Percentiles rank a stretch among this genome's conserved stretches.
phyloP scores from a whole-genome alignment of 2,888 invertebrate genomes.

The Ecdyonurus torrentis region DNA sequence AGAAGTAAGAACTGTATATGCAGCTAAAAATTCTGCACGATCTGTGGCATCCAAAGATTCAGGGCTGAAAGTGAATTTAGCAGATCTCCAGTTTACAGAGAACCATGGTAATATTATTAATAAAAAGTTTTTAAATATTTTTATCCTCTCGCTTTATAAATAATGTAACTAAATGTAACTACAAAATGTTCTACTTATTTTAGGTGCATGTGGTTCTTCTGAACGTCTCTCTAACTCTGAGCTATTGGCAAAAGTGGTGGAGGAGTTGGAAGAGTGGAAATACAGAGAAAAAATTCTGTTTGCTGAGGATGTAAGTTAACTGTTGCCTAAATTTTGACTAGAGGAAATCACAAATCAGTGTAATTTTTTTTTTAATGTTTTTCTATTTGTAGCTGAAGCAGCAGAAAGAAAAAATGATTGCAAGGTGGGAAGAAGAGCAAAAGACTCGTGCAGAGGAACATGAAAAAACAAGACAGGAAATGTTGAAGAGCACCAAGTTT shows the following conservation, averaged over 20 bases:
- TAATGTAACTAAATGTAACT: too few relatives aligned
- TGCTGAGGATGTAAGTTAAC: not conserved
- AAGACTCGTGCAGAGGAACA: not conserved
- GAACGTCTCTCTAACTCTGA: not conserved
- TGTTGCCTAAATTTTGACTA: not conserved
- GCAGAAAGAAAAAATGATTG: not conserved
- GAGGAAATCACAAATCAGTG: not conserved
- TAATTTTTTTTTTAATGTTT: too few relatives aligned
- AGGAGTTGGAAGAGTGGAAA: not conserved
- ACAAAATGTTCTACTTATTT: not conserved
- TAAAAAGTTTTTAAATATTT: too few relatives aligned
- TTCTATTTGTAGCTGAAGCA: not conserved
- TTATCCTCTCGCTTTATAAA: too few relatives aligned
- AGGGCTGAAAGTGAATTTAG: too few relatives aligned
- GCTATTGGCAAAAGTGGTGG: not conserved
- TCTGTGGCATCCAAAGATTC: too few relatives aligned
- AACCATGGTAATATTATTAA: too few relatives aligned
- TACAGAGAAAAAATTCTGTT: not conserved
- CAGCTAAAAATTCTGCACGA: too few relatives aligned
- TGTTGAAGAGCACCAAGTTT: not conserved
- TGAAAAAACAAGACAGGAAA: not conserved
- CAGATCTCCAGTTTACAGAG: too few relatives aligned
- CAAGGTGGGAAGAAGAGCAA: not conserved
- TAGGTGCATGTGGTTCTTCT: not conserved
- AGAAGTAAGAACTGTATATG: too few relatives aligned